A percentile compares a stretch with the other conserved stretches of the same genome.
These are phyloP conservation scores for Pedionomus torquatus DNA, from an alignment of 2,113 vertebrate species.

Conservation along the genomic window DNA sequence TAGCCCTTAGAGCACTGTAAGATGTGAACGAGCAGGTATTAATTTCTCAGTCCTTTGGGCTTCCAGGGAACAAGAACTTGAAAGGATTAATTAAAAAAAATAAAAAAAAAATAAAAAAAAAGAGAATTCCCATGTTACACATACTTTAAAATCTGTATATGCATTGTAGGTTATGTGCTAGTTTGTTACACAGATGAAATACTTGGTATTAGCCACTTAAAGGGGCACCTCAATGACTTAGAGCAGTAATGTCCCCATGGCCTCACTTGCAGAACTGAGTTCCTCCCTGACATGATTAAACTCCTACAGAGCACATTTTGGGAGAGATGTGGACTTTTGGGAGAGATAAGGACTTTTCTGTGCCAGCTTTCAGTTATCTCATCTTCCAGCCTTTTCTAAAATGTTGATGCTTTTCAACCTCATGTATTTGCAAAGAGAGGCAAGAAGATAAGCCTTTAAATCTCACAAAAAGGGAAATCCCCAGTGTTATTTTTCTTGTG, in stretches of 20 bases:
- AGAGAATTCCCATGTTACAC: neutral
- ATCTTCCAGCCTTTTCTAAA: neutral
- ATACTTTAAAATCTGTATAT: neutral
- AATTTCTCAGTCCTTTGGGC: neutral
- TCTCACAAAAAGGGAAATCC: neutral
- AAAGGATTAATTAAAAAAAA: neutral
- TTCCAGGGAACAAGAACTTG: neutral
- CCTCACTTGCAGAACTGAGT: neutral
- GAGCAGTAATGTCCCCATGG: neutral
- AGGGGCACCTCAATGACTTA: neutral
- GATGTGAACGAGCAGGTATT: neutral
- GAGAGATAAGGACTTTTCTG: neutral
- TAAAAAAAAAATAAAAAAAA: neutral
- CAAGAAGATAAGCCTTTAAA: neutral
- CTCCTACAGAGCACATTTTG: neutral
- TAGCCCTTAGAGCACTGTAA: neutral
- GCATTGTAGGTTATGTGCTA: neutral
- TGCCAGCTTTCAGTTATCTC: neutral
- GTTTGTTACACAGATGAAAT: neutral
- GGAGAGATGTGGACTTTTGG: neutral
- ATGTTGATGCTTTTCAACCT: neutral
- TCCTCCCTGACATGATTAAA: neutral
- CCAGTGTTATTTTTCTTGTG: neutral
- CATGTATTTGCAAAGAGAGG: neutral
- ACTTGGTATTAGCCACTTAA: neutral